A percentile compares a stretch with the other conserved stretches of the same genome.
These are phyloP conservation scores for Neoascia interrupta DNA, from an alignment of 2,888 invertebrate genomes.

Conservation along the genomic window DNA sequence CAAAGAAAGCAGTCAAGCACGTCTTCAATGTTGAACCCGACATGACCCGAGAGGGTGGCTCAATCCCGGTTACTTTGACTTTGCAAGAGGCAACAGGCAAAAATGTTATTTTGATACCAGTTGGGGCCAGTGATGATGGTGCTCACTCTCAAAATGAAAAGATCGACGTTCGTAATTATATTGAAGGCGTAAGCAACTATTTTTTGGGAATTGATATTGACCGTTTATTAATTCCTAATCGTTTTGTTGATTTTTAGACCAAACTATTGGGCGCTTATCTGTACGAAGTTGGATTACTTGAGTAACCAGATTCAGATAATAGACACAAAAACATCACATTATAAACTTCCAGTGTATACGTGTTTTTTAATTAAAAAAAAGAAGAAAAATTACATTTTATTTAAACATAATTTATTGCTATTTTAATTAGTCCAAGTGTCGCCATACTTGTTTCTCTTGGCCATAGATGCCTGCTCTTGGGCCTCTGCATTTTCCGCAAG, in stretches of 20 bases:
- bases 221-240: background rate
- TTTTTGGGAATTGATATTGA: slow-evolving; percentile 14
- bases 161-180: slow-evolving; percentile 93
- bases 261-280: slow-evolving; percentile 95
- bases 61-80: slow-evolving; percentile 97
- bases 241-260: slow-evolving; percentile 84
- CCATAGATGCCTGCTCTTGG: slow-evolving; percentile 13
- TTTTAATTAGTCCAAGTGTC: slow-evolving; percentile 78
- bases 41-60: slow-evolving; percentile 97
- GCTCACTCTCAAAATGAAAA: slow-evolving; percentile 99
- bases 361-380: slow-evolving; percentile 4
- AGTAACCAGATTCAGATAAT: slow-evolving; percentile 2
- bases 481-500: background rate
- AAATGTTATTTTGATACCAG: slow-evolving; percentile 95
- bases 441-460: slow-evolving; percentile 77
- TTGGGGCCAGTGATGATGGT: slow-evolving; percentile 96
- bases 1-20: slow-evolving; percentile 87
- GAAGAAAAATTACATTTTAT: no score
- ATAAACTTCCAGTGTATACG: background rate
- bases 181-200: slow-evolving; percentile 88
- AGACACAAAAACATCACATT: slow-evolving; percentile 1
- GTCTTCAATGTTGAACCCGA: slow-evolving; percentile 95
- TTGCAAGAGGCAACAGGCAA: slow-evolving; percentile 95
- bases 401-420: no score
- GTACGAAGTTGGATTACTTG: slow-evolving; percentile 82